Conservation (phyloP, 2,888 invertebrate species). For the Octonoba sinensis region DNA sequence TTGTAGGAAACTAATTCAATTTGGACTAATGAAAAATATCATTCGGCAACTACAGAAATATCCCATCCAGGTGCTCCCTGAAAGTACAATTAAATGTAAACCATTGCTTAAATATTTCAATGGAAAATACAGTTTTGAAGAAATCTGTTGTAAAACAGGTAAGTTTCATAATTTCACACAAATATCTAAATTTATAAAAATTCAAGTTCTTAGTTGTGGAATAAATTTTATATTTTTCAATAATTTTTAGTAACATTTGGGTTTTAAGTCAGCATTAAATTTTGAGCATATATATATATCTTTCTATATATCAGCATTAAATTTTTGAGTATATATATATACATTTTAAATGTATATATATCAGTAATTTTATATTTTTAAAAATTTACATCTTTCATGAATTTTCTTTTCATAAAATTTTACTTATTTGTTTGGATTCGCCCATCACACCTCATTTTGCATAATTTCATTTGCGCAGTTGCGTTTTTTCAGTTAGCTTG, state of each 20-base stretch:
- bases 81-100: conserved; percentile 65
- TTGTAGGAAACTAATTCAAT: conserved; percentile 84
- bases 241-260: background rate
- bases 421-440: no score
- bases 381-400: no score
- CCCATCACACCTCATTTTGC: no score
- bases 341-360: no score
- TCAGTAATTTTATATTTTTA: no score
- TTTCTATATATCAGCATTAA: no score
- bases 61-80: conserved; percentile 69
- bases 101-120: conserved; percentile 77
- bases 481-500: no score
- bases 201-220: no score
- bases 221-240: background rate
- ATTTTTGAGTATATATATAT: no score
- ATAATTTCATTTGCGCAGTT: no score
- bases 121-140: conserved; percentile 85
- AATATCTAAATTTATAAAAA: no score
- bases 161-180: background rate
- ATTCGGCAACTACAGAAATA: conserved; percentile 80
- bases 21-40: conserved; percentile 79
- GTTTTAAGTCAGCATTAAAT: background rate
- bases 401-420: no score
- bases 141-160: conserved; percentile 86
- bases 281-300: background rate